Conservation (phyloP, 1,140 invertebrate species). For the Uloborus diversus region DNA sequence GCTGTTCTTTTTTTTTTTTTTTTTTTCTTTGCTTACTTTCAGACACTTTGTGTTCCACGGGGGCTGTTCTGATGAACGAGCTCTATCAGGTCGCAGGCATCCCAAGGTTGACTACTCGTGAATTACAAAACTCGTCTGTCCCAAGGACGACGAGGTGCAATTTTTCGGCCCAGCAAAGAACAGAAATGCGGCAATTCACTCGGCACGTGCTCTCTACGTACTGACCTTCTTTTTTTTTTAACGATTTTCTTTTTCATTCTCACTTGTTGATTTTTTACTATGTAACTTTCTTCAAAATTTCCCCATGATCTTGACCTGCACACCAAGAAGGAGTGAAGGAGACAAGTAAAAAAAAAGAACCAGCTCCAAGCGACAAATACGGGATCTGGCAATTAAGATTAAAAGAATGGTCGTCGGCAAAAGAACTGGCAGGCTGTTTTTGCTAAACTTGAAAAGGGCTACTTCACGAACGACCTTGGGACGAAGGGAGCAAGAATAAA, state of each 20-base stretch:
- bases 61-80: background rate
- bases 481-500: too few species aligned
- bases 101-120: slow-evolving; percentile 24
- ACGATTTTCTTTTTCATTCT: background rate
- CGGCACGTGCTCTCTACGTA: slow-evolving; percentile 8
- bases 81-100: slow-evolving; percentile 21
- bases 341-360: background rate
- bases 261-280: background rate
- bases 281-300: background rate
- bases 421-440: background rate
- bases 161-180: slow-evolving; percentile 23
- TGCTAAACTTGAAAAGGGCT: background rate
- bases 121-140: slow-evolving; percentile 31
- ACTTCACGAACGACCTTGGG: background rate
- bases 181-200: slow-evolving; percentile 35
- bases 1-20: background rate
- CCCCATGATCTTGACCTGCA: slow-evolving; percentile 46
- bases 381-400: slow-evolving; percentile 2
- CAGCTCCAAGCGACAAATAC: too few species aligned
- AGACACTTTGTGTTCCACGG: background rate
- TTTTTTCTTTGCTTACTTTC: background rate
- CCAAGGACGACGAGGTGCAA: slow-evolving; percentile 38
- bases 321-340: background rate
- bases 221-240: slow-evolving; percentile 23
- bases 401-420: too few species aligned